Percentiles rank a stretch among this genome's conserved stretches.
These are phyloP conservation scores for Leucoraja erinaceus DNA, from an alignment of 2,113 vertebrate species.

Conservation along the genomic window DNA sequence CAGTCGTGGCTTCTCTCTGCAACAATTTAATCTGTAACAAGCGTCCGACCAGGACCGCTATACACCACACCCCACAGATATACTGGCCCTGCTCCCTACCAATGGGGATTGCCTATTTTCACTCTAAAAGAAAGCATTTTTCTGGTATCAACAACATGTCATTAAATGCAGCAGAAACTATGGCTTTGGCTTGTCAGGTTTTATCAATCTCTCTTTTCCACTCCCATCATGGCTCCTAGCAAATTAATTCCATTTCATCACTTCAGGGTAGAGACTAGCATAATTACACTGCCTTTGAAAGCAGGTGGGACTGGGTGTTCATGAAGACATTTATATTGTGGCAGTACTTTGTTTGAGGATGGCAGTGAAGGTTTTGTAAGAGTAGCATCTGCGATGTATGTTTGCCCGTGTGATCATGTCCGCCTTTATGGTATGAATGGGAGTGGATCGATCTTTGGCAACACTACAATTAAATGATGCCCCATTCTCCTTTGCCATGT, in stretches of 20 bases:
- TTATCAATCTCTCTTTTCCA: no score
- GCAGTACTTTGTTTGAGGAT: neutral
- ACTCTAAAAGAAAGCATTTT: no score
- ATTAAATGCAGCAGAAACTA: no score
- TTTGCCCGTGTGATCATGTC: neutral
- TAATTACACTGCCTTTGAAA: neutral
- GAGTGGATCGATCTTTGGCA: neutral
- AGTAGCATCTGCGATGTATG: neutral
- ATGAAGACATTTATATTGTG: neutral
- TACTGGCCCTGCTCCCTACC: no score
- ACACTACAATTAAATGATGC: neutral
- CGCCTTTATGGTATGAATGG: neutral
- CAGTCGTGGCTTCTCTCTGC: neutral
- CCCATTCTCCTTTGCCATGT: no score
- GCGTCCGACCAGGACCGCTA: neutral
- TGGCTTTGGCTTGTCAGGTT: no score
- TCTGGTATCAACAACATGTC: no score
- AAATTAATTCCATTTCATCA: no score
- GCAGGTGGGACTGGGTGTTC: neutral
- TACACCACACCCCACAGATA: no score
- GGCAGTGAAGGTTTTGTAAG: neutral
- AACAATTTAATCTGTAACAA: no score
- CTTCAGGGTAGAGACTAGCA: neutral
- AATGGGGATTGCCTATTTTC: no score
- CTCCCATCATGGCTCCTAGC: no score